Evolutionary conservation across 2,797 vertebrate genomes (phyloP).

Genomic region (Chelmon rostratus): DNA sequence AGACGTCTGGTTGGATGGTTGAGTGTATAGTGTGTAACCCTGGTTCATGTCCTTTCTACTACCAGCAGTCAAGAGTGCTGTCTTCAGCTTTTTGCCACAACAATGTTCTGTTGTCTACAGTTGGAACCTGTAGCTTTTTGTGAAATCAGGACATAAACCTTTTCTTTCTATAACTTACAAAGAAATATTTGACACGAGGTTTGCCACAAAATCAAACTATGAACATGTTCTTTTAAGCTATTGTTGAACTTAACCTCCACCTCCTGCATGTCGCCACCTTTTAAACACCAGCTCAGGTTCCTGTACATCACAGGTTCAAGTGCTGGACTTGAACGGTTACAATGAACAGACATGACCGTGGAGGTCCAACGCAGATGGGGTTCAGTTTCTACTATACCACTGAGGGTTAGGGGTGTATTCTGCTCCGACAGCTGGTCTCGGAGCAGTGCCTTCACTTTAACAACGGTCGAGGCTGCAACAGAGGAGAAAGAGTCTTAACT

Average conservation of each 20-base stretch:
- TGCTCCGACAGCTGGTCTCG: constrained; percentile 66
- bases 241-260: constrained; percentile 34
- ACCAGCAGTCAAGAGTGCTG: background rate
- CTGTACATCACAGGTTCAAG: constrained; percentile 4
- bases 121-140: background rate
- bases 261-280: constrained; percentile 14
- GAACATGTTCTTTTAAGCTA: constrained; percentile 1
- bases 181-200: background rate
- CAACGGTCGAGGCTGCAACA: constrained; percentile 53
- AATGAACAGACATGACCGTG: constrained; percentile 30
- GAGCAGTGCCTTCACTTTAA: constrained; percentile 52
- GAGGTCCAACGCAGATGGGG: constrained; percentile 54
- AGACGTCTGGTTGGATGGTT: background rate
- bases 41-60: background rate
- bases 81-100: background rate
- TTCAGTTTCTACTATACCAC: constrained; percentile 41
- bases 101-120: background rate
- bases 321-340: constrained; percentile 3
- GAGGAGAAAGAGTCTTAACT: constrained; percentile 35
- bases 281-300: constrained; percentile 17
- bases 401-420: constrained; percentile 61
- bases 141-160: background rate
- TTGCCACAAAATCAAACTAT: background rate
- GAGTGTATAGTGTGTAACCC: background rate
- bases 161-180: background rate